These are phyloP conservation scores for Anarhynchus alexandrinus DNA, from an alignment of 2,113 vertebrate genomes.

Conservation along the genomic window DNA sequence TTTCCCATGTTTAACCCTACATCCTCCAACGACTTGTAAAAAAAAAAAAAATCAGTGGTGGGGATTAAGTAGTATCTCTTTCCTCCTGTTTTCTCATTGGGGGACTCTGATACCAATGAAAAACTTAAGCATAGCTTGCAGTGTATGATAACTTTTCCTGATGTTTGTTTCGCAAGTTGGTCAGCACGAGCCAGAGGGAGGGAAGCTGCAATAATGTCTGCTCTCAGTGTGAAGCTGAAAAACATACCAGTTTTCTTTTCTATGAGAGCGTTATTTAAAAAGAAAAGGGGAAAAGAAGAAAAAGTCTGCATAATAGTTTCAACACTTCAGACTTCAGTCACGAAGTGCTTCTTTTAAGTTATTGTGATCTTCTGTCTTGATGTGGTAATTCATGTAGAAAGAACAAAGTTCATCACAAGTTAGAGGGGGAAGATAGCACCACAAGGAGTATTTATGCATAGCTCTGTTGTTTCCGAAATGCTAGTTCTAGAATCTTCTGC, in stretches of 20 bases:
- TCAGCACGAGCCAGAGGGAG: not conserved
- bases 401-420: not conserved
- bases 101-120: not conserved
- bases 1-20: not conserved
- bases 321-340: not conserved
- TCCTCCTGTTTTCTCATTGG: not conserved
- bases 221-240: constrained; percentile 6
- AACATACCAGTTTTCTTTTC: not conserved
- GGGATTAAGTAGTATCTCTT: not conserved
- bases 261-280: not conserved
- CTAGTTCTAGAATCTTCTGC: not conserved
- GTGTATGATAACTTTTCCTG: not conserved
- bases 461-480: not conserved
- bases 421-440: not conserved
- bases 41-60: not conserved
- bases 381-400: not conserved
- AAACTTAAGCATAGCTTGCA: not conserved
- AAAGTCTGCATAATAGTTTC: not conserved
- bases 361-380: not conserved
- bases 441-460: not conserved
- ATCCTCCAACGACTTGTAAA: not conserved
- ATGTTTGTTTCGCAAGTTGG: not conserved
- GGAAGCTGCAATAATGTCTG: not conserved
- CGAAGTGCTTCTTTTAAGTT: not conserved
- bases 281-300: not conserved